Base-by-base conservation (phyloP, 2,113 vertebrate genomes). In the Prinia subflava region DNA sequence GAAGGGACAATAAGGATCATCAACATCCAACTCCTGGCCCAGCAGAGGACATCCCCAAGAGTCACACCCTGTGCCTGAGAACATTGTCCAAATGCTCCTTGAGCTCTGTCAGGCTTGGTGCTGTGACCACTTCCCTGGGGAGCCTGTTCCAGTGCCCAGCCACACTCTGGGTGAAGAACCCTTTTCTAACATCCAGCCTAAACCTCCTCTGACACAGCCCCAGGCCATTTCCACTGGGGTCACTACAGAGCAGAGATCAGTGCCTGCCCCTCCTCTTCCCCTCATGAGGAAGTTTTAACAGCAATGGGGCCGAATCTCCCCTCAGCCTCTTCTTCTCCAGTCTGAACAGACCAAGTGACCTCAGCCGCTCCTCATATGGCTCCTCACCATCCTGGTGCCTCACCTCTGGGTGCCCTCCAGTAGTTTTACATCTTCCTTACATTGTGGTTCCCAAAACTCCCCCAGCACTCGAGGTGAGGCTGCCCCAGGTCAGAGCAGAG, bases 381-480 rank as follows among this genome's bases (percentile, higher is more conserved):
- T 15, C 27, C 3, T 41, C 59, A 50, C 28, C 30, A 16, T 20
- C 23, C 22, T 31, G 4, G 0, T 31, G 21, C 3, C 1, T 1
- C 44, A 46, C 57, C 47, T 28, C 16, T 8, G 31, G 24, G 17
- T 2, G 2, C 11, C 28, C 17, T 41, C 2, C 10, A 11, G 1
- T 5, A 22, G 18, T 27, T 63, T 23, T 28, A 44, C 22, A 6
- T 14, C 15, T 53, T 78, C 41, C 14, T 15, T 23, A 28, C 2
- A 14, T 8, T 3, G 3, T 20, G 30, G 15, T 3, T 3, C 15
- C 50, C 11, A 53, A 15, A 73, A 5, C 16, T 25, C 12, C 30
- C 15, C 37, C 22, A 33, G 37, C 24, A 8, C 19, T 42, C 0
- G 9, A 42, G 37, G 31, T 18, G 24, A 64, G 31, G 60, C 37